Evolutionary conservation across 2,888 invertebrate genomes (phyloP).

Genomic region (Gnatocerus cornutus): DNA sequence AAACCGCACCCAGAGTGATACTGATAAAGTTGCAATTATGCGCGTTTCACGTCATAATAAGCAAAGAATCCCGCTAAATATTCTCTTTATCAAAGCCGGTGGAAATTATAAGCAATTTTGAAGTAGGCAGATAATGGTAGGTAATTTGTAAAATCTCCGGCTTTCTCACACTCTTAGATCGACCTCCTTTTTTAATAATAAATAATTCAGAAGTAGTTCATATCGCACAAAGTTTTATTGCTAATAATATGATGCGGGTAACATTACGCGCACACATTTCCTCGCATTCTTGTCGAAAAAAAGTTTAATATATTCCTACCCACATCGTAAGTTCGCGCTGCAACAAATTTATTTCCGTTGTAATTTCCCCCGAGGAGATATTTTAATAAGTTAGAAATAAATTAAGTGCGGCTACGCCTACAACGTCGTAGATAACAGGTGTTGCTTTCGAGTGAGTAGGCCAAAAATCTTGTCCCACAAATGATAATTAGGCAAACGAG

Average conservation of each 20-base stretch:
- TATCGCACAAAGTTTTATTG: constrained; percentile 29
- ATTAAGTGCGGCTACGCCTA: constrained; percentile 43
- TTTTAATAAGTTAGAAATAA: constrained; percentile 50
- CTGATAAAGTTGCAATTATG: too few species aligned
- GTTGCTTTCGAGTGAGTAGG: constrained; percentile 29
- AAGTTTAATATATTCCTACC: constrained; percentile 42
- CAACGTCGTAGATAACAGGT: constrained; percentile 42
- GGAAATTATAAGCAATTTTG: too few species aligned
- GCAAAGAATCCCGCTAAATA: too few species aligned
- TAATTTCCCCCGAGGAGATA: constrained; percentile 44
- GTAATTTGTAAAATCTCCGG: too few species aligned
- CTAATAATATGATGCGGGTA: constrained; percentile 36
- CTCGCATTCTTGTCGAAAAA: constrained; percentile 31
- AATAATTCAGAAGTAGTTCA: background rate
- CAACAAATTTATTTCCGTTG: constrained; percentile 48
- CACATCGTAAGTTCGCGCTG: constrained; percentile 43
- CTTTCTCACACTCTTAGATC: too few species aligned
- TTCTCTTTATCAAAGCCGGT: too few species aligned
- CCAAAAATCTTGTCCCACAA: constrained; percentile 43
- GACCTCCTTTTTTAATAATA: too few species aligned
- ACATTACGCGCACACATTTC: constrained; percentile 15
- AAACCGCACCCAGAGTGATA: too few species aligned
- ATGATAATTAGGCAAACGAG: constrained; percentile 33
- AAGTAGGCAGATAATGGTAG: too few species aligned
- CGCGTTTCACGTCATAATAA: too few species aligned